A percentile compares a stretch with the other conserved stretches of the same genome.
These are phyloP conservation scores for Miniopterus natalensis DNA, from an alignment of 2,113 vertebrate genomes.

Conservation along the genomic window DNA sequence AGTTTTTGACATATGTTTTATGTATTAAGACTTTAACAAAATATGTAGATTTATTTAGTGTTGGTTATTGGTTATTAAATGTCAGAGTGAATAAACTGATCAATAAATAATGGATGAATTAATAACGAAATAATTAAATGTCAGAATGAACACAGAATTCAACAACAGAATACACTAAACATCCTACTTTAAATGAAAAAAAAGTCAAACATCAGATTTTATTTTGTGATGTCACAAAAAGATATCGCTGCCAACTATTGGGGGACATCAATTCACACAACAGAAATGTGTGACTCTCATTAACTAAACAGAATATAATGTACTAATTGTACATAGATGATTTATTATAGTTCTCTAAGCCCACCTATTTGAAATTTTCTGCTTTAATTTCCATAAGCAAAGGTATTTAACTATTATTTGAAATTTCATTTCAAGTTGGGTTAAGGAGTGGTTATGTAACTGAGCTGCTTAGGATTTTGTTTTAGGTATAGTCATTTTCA, in stretches of 20 bases:
- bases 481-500: neutral
- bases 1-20: neutral
- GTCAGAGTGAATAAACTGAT: neutral
- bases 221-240: neutral
- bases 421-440: neutral
- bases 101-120: neutral
- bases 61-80: neutral
- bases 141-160: neutral
- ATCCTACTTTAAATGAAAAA: neutral
- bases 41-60: neutral
- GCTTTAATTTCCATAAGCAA: neutral
- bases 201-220: neutral
- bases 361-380: neutral
- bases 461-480: neutral
- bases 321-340: neutral
- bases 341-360: neutral
- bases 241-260: neutral
- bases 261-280: neutral
- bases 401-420: neutral
- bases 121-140: neutral
- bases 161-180: neutral
- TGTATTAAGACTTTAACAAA: neutral
- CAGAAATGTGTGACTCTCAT: neutral
- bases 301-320: neutral
- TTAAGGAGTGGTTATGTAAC: neutral